Evolutionary conservation across 2,797 vertebrate genomes (phyloP).

Genomic region (Cyprinella venusta): DNA sequence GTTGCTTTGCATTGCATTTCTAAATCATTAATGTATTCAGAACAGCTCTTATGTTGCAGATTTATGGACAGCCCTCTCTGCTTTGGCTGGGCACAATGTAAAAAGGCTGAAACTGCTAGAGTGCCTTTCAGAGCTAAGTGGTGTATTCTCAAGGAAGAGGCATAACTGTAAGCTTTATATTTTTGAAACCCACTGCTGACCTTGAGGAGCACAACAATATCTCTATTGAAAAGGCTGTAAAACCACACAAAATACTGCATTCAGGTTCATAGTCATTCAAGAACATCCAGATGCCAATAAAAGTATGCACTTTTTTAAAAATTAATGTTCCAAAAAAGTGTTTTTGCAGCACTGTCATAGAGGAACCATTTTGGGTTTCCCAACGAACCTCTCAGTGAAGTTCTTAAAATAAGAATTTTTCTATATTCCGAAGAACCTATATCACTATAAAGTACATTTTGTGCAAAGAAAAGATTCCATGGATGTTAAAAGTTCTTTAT

Average conservation of each 20-base stretch:
- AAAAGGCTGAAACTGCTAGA: background rate
- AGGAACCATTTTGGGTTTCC: too few relatives aligned
- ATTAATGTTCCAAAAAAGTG: background rate
- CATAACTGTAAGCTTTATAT: background rate
- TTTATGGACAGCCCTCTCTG: slow-evolving; percentile 6
- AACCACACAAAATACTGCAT: background rate
- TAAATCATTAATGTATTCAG: slow-evolving; percentile 32
- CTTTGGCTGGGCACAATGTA: background rate
- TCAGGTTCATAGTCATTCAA: background rate
- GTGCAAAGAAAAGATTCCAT: background rate
- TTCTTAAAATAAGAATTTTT: too few relatives aligned
- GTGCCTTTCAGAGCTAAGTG: slow-evolving; percentile 10
- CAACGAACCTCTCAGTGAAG: too few relatives aligned
- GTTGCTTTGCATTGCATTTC: slow-evolving; percentile 31
- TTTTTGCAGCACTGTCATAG: background rate
- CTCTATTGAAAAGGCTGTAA: slow-evolving; percentile 1
- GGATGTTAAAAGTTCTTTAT: background rate
- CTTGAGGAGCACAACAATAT: background rate
- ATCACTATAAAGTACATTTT: background rate
- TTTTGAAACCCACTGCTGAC: slow-evolving; percentile 20
- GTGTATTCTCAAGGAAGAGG: background rate
- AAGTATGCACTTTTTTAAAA: background rate
- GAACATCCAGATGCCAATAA: background rate
- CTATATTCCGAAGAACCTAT: too few relatives aligned
- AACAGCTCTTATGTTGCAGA: slow-evolving; percentile 15